These are phyloP conservation scores for Cephus rjabovi DNA, from an alignment of 2,888 invertebrate genomes.

Conservation along the genomic window DNA sequence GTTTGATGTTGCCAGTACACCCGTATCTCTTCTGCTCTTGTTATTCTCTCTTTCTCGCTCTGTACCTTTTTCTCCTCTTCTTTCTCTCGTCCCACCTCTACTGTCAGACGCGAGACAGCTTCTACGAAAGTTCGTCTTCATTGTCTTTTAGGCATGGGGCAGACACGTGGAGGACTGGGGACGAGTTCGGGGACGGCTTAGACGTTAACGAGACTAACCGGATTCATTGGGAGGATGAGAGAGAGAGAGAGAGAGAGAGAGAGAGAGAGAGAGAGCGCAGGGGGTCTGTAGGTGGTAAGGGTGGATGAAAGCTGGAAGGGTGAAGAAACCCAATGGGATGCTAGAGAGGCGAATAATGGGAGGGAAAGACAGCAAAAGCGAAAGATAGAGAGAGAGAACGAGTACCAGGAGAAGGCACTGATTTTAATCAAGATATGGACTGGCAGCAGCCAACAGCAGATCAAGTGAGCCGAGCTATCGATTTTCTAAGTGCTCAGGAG, in stretches of 20 bases:
- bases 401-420: slow-evolving; percentile 46
- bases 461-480: slow-evolving; percentile 63
- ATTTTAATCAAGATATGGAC: slow-evolving; percentile 67
- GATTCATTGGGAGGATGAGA: slow-evolving; percentile 50
- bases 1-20: neutral
- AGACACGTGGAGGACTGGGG: slow-evolving; percentile 30
- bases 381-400: slow-evolving; percentile 39
- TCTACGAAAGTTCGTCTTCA: slow-evolving; percentile 33
- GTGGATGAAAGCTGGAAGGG: slow-evolving; percentile 20
- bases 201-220: slow-evolving; percentile 64
- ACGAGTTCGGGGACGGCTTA: slow-evolving; percentile 43
- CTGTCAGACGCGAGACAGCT: neutral
- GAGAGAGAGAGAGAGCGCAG: slow-evolving; percentile 19
- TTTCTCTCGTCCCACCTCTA: neutral
- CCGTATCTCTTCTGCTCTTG: neutral
- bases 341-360: slow-evolving; percentile 28
- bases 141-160: slow-evolving; percentile 36
- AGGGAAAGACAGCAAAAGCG: slow-evolving; percentile 30
- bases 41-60: neutral
- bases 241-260: slow-evolving; percentile 27
- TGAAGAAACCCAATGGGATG: slow-evolving; percentile 17
- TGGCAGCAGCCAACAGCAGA: slow-evolving; percentile 59
- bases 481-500: slow-evolving; percentile 46
- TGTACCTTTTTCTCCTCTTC: neutral
- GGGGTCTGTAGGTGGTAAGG: slow-evolving; percentile 21